phyloP scores from a whole-genome alignment of 2,797 vertebrate species.

The Sebastiscus albofasciatus region DNA sequence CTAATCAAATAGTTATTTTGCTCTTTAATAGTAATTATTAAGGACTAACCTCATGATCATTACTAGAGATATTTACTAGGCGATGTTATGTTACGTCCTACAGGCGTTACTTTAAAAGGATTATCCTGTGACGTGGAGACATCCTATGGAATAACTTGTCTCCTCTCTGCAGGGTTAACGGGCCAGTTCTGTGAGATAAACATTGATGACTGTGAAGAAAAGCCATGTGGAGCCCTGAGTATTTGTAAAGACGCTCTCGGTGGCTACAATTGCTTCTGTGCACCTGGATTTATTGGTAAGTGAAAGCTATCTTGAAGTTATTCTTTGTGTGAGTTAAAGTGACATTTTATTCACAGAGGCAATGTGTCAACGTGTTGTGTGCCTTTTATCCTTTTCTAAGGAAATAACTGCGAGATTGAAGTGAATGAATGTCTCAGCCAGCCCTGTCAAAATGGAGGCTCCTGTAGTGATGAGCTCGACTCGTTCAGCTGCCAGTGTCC shows the following conservation, averaged over 20 bases:
- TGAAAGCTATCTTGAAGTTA: constrained; percentile 21
- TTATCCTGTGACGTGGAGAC: neutral
- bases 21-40: neutral
- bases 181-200: constrained; percentile 84
- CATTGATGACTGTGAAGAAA: constrained; percentile 76
- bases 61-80: neutral
- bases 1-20: neutral
- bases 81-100: neutral
- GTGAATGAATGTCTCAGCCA: constrained; percentile 86
- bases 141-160: neutral
- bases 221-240: constrained; percentile 85
- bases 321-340: constrained; percentile 41
- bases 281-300: constrained; percentile 89
- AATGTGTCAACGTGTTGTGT: constrained; percentile 34
- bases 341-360: constrained; percentile 25
- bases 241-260: constrained; percentile 81
- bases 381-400: constrained; percentile 71
- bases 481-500: constrained; percentile 84
- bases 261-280: constrained; percentile 88
- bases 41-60: neutral
- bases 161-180: constrained; percentile 78
- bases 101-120: neutral
- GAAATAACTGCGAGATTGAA: constrained; percentile 86
- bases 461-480: constrained; percentile 82
- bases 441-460: constrained; percentile 82